Base-by-base conservation (phyloP, 2,888 invertebrate genomes). In the Drosophila demipolita region DNA sequence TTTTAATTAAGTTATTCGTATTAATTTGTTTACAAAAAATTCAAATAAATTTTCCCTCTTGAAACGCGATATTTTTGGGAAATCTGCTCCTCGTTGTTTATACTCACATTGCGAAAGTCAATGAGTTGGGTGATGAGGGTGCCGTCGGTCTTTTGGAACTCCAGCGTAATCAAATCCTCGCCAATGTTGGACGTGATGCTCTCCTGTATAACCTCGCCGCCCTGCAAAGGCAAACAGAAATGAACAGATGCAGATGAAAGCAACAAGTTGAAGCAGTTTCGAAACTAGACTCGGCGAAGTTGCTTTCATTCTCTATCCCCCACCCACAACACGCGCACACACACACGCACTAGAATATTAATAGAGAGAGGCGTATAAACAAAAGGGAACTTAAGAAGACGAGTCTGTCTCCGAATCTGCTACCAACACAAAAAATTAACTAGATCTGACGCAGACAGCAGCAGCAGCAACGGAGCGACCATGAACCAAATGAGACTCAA, bases 151-250 rank as follows among this genome's bases (percentile, higher is more conserved):
- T 97, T 95, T 93, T 97, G 96, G 92, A 98, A 98, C 92, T 98
- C 97, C 89, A 99, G 94, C 38, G 95, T 96, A 80, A 99, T 96
- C 58, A 97, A 96, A 93, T 99, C 98, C 88, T 98, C 97, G 40
- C 96, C 96, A 75, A 97, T 96, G 93, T 99, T 98, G 61, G 98
- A 97, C 82, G 96, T 95, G 91, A 99, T 98, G 83, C 96, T 97
- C 94, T 99, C 98, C 92, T 97, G 97, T 90, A 98, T 95, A 82
- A 98, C 96, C 94, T 98, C 98, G 60, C 98, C 98, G 87, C 98
- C 98, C 97, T 98, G 94, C 45, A 53, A 40, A 20, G 17, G 17
- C 38, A 36, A 38, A 12, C 17, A 36, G 26, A 54, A n/a, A 40
- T n/a, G 0, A 17, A 36, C 23, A 50, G 15, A 20, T 45, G 8